These are phyloP conservation scores for Scaptodrosophila latifasciaeformis DNA, from an alignment of 2,888 invertebrate species.

Conservation along the genomic window DNA sequence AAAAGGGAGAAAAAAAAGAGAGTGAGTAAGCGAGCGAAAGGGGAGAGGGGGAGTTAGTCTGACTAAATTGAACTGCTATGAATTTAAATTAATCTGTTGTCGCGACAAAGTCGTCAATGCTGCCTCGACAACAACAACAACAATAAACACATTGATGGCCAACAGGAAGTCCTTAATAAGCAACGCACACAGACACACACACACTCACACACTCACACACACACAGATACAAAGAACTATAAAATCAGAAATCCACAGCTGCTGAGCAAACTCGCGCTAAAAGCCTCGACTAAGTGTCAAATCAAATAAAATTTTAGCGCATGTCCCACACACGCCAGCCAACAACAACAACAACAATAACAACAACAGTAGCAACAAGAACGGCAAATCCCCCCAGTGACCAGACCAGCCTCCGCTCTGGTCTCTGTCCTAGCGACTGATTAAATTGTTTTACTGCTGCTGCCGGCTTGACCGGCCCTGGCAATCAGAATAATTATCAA, in stretches of 20 bases:
- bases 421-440: no score
- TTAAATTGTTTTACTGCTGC: constrained; percentile 49
- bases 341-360: no score
- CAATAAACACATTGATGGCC: constrained; percentile 31
- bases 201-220: constrained; percentile 3
- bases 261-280: constrained; percentile 34
- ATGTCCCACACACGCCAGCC: constrained; percentile 65
- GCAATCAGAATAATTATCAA: no score
- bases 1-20: neutral
- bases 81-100: constrained; percentile 67
- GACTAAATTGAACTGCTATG: constrained; percentile 64
- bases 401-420: no score
- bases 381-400: no score
- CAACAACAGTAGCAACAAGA: neutral
- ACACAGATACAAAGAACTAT: constrained; percentile 1
- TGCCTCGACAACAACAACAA: neutral
- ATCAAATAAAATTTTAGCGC: constrained; percentile 63
- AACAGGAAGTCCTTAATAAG: constrained; percentile 71
- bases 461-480: no score
- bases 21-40: neutral
- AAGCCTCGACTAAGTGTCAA: constrained; percentile 54
- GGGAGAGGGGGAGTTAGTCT: constrained; percentile 4
- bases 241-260: no score
- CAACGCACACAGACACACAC: constrained; percentile 18
- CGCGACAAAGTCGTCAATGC: constrained; percentile 55